These are phyloP conservation scores for Cydia pomonella DNA, from an alignment of 1,140 invertebrate species.

Conservation along the genomic window DNA sequence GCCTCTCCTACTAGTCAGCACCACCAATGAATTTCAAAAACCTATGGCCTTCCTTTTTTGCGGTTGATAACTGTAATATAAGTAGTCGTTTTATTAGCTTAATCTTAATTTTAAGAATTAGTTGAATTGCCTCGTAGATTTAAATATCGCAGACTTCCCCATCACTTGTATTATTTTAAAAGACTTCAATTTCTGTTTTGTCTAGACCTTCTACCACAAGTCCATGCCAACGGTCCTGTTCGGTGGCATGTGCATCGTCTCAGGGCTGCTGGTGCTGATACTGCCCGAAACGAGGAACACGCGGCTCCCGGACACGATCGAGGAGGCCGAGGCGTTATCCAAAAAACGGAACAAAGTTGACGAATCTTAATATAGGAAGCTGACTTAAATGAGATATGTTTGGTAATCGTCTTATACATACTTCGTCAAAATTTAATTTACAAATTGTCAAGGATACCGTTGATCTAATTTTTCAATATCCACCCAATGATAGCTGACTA, in stretches of 20 bases:
- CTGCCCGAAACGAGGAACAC: slow-evolving; percentile 88
- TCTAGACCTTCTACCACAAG: slow-evolving; percentile 67
- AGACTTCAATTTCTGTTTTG: slow-evolving; percentile 2
- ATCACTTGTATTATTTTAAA: background rate
- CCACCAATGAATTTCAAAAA: too few species aligned
- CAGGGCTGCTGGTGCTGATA: slow-evolving; percentile 83
- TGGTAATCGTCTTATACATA: slow-evolving; percentile 37
- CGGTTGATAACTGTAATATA: too few species aligned
- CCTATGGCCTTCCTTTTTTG: too few species aligned
- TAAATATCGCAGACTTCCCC: too few species aligned
- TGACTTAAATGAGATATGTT: slow-evolving; percentile 27
- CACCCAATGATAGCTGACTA: background rate
- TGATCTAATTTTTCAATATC: too few species aligned
- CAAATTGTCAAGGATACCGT: slow-evolving; percentile 35
- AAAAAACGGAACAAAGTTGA: slow-evolving; percentile 31
- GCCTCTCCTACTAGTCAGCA: too few species aligned
- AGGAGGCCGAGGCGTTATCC: slow-evolving; percentile 84
- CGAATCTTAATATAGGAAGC: background rate
- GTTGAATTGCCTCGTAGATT: too few species aligned
- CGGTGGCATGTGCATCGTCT: slow-evolving; percentile 83
- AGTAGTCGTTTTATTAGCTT: too few species aligned
- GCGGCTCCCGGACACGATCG: slow-evolving; percentile 87
- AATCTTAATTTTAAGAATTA: too few species aligned
- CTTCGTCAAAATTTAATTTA: slow-evolving; percentile 25
- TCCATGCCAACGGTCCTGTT: slow-evolving; percentile 86